Base-by-base conservation (phyloP, 2,797 vertebrate species). In the Gobio occitaniae region DNA sequence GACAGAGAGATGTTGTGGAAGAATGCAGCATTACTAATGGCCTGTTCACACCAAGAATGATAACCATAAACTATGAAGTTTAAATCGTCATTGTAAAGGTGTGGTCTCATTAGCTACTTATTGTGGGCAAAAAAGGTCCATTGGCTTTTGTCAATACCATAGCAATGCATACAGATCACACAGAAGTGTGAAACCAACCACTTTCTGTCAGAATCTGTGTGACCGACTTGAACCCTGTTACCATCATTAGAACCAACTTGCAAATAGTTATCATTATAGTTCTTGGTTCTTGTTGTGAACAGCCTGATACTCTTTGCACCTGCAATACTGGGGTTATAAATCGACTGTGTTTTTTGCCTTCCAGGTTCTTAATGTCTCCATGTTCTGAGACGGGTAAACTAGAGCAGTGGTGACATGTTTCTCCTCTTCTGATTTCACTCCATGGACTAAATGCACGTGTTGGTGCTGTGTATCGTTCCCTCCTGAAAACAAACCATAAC, bases 281-380 rank as follows among this genome's bases (percentile, higher is more conserved):
- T 71, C 41, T 41, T 41, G 41, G 41, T 44, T 44, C 41, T 44
- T 44, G 41, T 8, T 47, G 25, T 41, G 44, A 10, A 50, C 3
- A 0, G 4, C n/a, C 25, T 48, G 47, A 48, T 32, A 50, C 25
- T 54, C 32, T 54, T 74, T 17, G 8, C n/a, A 17, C 47, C n/a
- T 50, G 47, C 25, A 19, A 29, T 19, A 11, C 9, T 52, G 36
- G 32, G 5, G 56, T 59, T 50, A 72, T 72, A 38, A 76, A 25
- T 36, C 9, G 7, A 77, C 74, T 84, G 36, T 83, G 38, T 78
- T 70, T 75, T 77, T 75, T 77, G 38, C 36, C 5, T 68, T 93
- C 91, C 92, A 99, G 98, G 98, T 99, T 94, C 97, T 99, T 93
- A 98, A 98, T 91, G 98, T 98, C 93, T 96, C 98, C 89, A 99